Evolutionary conservation across 1,140 invertebrate genomes (phyloP), one percentile per base, ranked within the genome.

Genomic region (Trichonephila inaurata): DNA sequence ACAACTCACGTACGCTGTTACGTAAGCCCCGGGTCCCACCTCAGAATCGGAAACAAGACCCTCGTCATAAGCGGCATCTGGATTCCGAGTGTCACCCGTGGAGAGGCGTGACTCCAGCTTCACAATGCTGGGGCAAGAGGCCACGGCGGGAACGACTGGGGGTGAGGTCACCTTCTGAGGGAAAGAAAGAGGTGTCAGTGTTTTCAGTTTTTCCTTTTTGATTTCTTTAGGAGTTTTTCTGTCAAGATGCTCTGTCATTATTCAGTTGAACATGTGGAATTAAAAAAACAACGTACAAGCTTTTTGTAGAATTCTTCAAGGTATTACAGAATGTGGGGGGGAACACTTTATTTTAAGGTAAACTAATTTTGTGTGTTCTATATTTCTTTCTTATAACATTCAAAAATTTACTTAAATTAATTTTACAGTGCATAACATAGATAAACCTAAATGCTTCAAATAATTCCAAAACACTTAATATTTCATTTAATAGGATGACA

Each of bases 61-160:
- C 83, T 61, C 91, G 66, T 93, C 91, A 24, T 58, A n/a, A n/a
- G 81, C 77, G 40, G 28, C 40, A 58, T 83, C 81, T 85, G 90
- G 24, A 66, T 92, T 40, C 33, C 40, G 66, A 89, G 24, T 18
- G 44, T 92, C 82, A 85, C 40, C 51, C 58, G 24, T 12, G 10
- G 58, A 28, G 44, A 64, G 61, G 51, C 44, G 51, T 60, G 44
- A 60, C 28, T 85, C 83, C 81, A 92, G 21, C 72, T 92, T 83
- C 21, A 92, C 21, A 28, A 92, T 85, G 62, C 90, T 92, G 19
- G 90, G 90, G 61, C 90, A 92, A 85, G 90, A 92, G n/a, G 90
- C 60, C 33, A 89, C 87, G 44, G 87, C 89, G 7, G 89, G 89
- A 58, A 90, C 72, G 16, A 69, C 69, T 81, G 89, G 40, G 51